Conservation (phyloP, 2,797 vertebrate species). For the Staurois parvus region DNA sequence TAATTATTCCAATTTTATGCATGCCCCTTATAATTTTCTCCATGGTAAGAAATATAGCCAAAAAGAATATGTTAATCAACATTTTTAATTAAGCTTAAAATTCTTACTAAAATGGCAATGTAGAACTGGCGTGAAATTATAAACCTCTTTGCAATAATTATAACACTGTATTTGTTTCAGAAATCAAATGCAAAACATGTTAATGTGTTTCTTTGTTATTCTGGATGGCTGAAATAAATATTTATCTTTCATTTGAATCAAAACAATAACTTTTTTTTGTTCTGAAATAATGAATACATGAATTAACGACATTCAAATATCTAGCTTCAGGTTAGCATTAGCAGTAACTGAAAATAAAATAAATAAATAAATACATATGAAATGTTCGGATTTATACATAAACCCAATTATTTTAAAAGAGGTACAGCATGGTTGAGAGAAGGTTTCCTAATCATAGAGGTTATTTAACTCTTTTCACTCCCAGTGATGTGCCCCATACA, state of each 20-base stretch:
- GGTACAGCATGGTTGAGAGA: no score
- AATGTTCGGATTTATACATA: no score
- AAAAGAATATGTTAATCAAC: constrained; percentile 75
- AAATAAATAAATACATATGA: no score
- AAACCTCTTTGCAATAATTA: constrained; percentile 63
- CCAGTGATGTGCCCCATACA: no score
- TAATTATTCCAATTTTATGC: constrained; percentile 72
- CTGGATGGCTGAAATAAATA: constrained; percentile 1
- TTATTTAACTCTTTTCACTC: no score
- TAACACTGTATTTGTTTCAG: constrained; percentile 59
- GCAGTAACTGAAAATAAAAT: no score
- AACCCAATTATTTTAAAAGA: no score
- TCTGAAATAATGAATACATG: no score
- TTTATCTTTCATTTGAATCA: constrained; percentile 33
- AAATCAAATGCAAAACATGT: constrained; percentile 47
- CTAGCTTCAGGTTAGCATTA: no score
- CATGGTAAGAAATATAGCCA: constrained; percentile 76
- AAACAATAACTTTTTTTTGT: constrained; percentile 5
- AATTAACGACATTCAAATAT: no score
- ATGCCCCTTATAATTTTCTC: constrained; percentile 74
- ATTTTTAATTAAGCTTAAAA: constrained; percentile 79
- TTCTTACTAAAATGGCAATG: constrained; percentile 67
- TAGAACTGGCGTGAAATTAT: constrained; percentile 66
- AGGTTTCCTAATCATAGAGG: no score
- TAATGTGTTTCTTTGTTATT: constrained; percentile 26